These are phyloP conservation scores for Junonia oenone DNA, from an alignment of 2,888 invertebrate species.

Conservation along the genomic window DNA sequence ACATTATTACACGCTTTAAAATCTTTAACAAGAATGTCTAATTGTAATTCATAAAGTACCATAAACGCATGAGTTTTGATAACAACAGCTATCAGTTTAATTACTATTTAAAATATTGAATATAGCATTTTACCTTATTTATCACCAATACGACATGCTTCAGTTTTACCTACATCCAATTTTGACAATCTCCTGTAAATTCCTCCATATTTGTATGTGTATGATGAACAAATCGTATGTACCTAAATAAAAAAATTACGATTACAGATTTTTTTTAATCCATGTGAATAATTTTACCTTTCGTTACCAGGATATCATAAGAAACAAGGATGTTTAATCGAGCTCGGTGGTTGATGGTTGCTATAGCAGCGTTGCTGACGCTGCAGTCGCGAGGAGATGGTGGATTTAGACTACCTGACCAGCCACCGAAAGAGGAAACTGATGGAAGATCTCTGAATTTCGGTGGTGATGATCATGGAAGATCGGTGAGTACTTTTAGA, in stretches of 20 bases:
- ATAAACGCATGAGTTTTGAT: no score
- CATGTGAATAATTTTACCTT: slow-evolving; percentile 20
- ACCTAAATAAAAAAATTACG: not conserved
- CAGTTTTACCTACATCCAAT: no score
- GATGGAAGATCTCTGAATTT: slow-evolving; percentile 63
- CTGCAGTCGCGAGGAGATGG: slow-evolving; percentile 81
- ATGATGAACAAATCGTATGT: no score
- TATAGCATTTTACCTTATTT: no score
- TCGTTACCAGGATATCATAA: slow-evolving; percentile 39
- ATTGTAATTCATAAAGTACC: no score
- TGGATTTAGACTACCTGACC: slow-evolving; percentile 78
- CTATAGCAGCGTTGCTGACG: slow-evolving; percentile 72
- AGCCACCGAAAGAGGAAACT: slow-evolving; percentile 55
- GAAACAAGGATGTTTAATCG: slow-evolving; percentile 48
- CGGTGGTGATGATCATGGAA: slow-evolving; percentile 46
- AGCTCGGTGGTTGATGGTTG: slow-evolving; percentile 77
- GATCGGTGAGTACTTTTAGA: slow-evolving; percentile 51
- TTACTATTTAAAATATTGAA: no score
- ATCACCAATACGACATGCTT: no score
- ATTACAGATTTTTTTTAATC: not conserved
- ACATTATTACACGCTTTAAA: no score
- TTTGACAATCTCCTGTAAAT: no score
- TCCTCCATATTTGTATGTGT: no score
- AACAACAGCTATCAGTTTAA: no score
- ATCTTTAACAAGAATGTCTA: no score